These are phyloP conservation scores for Delichon dasypus DNA, from an alignment of 2,797 vertebrate species.

Conservation along the genomic window DNA sequence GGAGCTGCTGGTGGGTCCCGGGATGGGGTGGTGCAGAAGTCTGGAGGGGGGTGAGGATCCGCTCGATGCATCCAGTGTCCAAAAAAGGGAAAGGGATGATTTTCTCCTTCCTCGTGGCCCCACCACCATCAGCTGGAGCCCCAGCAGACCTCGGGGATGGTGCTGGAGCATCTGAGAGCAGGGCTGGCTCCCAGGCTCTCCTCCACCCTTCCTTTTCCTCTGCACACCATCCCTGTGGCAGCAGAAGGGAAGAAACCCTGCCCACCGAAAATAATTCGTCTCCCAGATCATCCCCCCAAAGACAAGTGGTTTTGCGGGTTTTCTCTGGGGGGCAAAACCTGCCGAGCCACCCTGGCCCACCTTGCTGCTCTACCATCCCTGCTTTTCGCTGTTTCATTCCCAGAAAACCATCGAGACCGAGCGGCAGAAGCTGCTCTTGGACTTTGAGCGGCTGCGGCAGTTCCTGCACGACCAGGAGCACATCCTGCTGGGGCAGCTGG, in stretches of 20 bases:
- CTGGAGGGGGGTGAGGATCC: no score
- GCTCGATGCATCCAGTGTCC: not conserved
- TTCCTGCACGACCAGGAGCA: conserved; percentile 76
- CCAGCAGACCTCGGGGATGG: not conserved
- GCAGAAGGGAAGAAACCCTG: not conserved
- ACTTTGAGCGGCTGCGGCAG: conserved; percentile 70
- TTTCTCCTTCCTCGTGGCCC: not conserved
- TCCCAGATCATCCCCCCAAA: not conserved
- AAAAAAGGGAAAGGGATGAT: not conserved
- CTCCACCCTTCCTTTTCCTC: not conserved
- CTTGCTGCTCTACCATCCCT: not conserved
- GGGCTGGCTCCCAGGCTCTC: no score
- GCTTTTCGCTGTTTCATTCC: accelerated
- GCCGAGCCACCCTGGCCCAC: accelerated
- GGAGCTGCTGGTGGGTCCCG: conserved; percentile 62
- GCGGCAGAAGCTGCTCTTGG: conserved; percentile 65
- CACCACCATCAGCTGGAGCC: not conserved
- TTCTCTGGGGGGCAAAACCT: not conserved
- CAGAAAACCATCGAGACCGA: conserved; percentile 52
- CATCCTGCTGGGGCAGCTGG: conserved; percentile 70
- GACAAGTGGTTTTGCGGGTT: not conserved
- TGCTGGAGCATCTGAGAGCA: not conserved
- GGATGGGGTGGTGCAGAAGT: accelerated
- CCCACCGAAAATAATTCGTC: not conserved
- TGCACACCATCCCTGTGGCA: no score